Conservation (phyloP, 2,797 vertebrate species). For the Chaenodraco wilsoni region DNA sequence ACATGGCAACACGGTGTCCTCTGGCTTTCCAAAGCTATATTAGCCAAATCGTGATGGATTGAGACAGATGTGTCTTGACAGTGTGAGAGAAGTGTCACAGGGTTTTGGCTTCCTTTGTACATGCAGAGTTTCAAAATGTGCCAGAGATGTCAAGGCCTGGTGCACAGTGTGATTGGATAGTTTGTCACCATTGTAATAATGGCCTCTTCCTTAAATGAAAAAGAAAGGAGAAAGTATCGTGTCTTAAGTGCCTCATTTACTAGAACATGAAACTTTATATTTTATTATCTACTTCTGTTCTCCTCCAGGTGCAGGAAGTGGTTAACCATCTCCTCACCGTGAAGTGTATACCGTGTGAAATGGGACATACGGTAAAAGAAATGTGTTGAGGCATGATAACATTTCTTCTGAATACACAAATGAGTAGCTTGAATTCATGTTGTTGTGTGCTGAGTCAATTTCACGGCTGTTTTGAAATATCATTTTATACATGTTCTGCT, state of each 20-base stretch:
- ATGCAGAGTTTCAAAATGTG: slow-evolving; percentile 22
- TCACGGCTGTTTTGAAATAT: too few species aligned
- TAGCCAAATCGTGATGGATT: neutral
- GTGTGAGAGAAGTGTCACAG: slow-evolving; percentile 1
- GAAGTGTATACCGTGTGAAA: neutral
- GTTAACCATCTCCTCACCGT: slow-evolving; percentile 18
- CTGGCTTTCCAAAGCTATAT: neutral
- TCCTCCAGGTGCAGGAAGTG: neutral
- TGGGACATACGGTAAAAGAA: neutral
- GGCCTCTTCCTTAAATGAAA: slow-evolving; percentile 38
- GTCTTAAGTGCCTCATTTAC: slow-evolving; percentile 54
- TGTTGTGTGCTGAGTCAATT: too few species aligned
- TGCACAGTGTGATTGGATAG: slow-evolving; percentile 51
- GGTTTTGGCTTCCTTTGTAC: slow-evolving; percentile 17
- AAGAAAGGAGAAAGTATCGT: slow-evolving; percentile 44
- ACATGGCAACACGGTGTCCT: neutral
- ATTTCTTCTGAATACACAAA: neutral
- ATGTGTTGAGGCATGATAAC: slow-evolving; percentile 5
- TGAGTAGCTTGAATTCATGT: too few species aligned
- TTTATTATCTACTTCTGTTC: slow-evolving; percentile 25
- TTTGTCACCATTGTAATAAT: slow-evolving; percentile 49
- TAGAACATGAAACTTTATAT: slow-evolving; percentile 31
- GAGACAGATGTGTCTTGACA: slow-evolving; percentile 19
- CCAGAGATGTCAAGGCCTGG: slow-evolving; percentile 36
- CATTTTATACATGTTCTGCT: too few species aligned